These are phyloP conservation scores for Cosmopolites sordidus DNA, from an alignment of 2,888 invertebrate genomes.

Conservation along the genomic window DNA sequence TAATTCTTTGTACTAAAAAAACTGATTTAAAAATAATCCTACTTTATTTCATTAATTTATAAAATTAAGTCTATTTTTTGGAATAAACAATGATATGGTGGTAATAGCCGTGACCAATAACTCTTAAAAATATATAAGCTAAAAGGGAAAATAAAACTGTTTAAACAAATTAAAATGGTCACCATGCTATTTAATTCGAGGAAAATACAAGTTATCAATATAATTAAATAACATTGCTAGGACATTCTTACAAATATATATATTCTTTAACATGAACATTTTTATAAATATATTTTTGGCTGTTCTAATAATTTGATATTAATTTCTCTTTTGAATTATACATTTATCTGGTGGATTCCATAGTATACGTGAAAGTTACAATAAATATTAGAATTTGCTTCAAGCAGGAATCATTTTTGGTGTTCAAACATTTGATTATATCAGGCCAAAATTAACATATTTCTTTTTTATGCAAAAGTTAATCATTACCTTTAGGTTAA, in stretches of 20 bases:
- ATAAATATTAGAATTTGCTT: no score
- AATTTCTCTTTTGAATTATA: no score
- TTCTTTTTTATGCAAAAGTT: no score
- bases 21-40: constrained; percentile 10
- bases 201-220: background rate
- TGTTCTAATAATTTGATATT: background rate
- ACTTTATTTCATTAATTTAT: constrained; percentile 5
- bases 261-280: background rate
- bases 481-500: background rate
- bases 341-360: no score
- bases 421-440: no score
- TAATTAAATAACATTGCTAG: background rate
- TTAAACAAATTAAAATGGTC: no score
- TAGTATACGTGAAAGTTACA: no score
- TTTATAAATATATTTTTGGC: constrained; percentile 1
- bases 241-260: background rate
- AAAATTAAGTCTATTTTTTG: constrained; percentile 2
- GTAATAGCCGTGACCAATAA: background rate
- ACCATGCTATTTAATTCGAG: background rate
- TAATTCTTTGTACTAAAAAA: constrained; percentile 18
- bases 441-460: no score
- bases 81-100: constrained; percentile 10
- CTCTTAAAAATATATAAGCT: background rate
- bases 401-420: no score
- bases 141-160: background rate